A percentile compares a stretch with the other conserved stretches of the same genome.
Evolutionary conservation across 2,888 invertebrate species (phyloP).

Genomic region (Antitype chi): DNA sequence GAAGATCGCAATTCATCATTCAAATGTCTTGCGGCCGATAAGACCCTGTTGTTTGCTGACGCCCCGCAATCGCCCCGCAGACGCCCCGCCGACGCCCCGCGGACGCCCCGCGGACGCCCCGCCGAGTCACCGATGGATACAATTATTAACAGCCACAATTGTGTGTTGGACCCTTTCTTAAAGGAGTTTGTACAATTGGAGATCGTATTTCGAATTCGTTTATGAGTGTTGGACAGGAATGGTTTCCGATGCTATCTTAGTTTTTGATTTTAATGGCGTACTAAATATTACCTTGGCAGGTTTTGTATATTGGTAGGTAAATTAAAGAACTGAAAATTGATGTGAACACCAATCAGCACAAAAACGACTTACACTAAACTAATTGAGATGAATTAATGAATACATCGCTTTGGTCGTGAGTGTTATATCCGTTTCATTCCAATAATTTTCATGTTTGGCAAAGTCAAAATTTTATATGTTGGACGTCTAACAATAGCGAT

Average conservation of each 20-base stretch:
- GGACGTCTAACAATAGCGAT: neutral
- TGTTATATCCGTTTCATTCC: neutral
- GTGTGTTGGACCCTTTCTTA: conserved; percentile 49
- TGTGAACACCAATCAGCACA: neutral
- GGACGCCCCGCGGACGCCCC: conserved; percentile 8
- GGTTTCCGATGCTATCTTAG: neutral
- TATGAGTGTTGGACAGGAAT: conserved; percentile 1
- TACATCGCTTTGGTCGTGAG: neutral
- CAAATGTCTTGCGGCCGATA: conserved; percentile 62
- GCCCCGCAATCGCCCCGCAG: conserved; percentile 3
- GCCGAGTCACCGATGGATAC: conserved; percentile 45
- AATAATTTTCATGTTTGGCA: neutral
- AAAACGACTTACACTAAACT: neutral
- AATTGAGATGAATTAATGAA: conserved; percentile 8
- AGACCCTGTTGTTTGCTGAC: conserved; percentile 54
- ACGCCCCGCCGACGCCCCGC: conserved; percentile 14
- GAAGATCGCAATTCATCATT: conserved; percentile 61
- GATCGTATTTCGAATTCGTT: conserved; percentile 25
- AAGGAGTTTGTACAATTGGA: conserved; percentile 59
- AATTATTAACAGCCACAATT: conserved; percentile 61
- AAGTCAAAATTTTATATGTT: neutral
- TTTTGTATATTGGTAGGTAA: neutral
- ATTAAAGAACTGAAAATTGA: too few species aligned
- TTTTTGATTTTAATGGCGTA: neutral
- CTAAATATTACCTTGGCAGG: neutral